Evolutionary conservation across 2,888 invertebrate genomes (phyloP), one percentile per base, ranked within the genome.

Genomic region (Sphaerophoria taeniata): DNA sequence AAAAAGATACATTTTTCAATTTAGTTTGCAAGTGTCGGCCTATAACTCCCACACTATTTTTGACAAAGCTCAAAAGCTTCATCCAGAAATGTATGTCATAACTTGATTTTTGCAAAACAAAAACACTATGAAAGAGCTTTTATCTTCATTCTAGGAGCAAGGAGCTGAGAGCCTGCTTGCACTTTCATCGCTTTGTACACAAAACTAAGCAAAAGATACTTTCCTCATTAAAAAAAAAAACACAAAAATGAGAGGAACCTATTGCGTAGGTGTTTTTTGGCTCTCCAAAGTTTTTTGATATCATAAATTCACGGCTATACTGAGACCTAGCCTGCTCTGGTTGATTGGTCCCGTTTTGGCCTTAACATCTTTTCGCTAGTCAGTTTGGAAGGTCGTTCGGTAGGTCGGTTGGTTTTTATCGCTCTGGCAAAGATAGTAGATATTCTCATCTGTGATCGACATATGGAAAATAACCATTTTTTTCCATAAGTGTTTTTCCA

Each of bases 191-290:
- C 63, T 77, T 55, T 73, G 61, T 70, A 73, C 73, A 70, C 76
- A 77, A 77, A 85, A 51, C 80, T 75, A 72, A 49, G 51, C 51
- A 24, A 61, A 76, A 80, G 56, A 72, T 71, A 63, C 16, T 11
- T 56, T 61, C 16, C 45, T 51, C 36, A 11, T 45, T 55, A 34
- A 51, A 11, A 6, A 31, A 9, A 51, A 12, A 53, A 34, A 60
- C 34, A 2, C 56, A 39, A 65, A 73, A n/a, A 69, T 56, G 63
- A 76, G 60, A 75, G 24, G 2, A 24, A 24, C 24, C 24, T 76
- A 43, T 76, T 77, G 85, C 81, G 85, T 85, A 85, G 85, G 85
- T 85, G 77, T 63, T 73, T 24, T 43, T 84, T 74, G 67, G 16
- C 56, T 80, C 80, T 84, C 67, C 33, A 43, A 77, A 61, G 61